Percentiles rank a stretch among this genome's conserved stretches.
Conservation (phyloP, 2,797 vertebrate genomes). For the Propithecus deckenii region DNA sequence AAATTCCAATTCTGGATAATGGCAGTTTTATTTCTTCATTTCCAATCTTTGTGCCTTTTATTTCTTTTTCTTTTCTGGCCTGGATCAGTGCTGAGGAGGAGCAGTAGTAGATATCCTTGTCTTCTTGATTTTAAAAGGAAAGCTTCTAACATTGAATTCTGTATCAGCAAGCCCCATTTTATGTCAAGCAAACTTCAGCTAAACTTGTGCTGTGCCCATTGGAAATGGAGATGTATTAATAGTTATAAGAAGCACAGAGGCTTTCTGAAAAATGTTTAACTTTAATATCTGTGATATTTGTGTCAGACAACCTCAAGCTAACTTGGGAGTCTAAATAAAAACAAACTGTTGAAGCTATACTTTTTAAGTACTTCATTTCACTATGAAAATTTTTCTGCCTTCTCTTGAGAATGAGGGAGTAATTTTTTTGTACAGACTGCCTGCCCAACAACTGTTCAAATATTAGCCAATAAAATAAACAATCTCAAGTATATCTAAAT, state of each 20-base stretch:
- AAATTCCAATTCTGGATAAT: neutral
- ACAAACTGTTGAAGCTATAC: neutral
- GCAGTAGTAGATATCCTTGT: neutral
- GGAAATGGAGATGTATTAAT: neutral
- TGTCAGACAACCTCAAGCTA: neutral
- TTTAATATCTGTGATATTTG: neutral
- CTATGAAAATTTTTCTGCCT: neutral
- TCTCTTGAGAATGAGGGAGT: neutral
- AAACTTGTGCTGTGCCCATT: neutral
- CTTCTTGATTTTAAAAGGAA: constrained; percentile 30
- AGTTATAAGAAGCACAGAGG: neutral
- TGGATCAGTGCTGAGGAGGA: neutral
- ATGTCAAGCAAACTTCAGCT: neutral
- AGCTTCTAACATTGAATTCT: neutral
- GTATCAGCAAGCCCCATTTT: neutral
- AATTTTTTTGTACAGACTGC: neutral
- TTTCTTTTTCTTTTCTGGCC: neutral
- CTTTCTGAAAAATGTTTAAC: neutral
- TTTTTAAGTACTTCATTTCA: neutral
- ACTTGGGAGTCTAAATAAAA: neutral
- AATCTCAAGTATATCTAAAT: neutral
- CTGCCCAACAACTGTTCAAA: neutral
- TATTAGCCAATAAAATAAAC: constrained; percentile 43
- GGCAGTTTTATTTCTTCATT: neutral
- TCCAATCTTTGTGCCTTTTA: neutral